phyloP scores from a whole-genome alignment of 37 sponge, comb jelly and placozoan species.

The Agelas oroides region DNA sequence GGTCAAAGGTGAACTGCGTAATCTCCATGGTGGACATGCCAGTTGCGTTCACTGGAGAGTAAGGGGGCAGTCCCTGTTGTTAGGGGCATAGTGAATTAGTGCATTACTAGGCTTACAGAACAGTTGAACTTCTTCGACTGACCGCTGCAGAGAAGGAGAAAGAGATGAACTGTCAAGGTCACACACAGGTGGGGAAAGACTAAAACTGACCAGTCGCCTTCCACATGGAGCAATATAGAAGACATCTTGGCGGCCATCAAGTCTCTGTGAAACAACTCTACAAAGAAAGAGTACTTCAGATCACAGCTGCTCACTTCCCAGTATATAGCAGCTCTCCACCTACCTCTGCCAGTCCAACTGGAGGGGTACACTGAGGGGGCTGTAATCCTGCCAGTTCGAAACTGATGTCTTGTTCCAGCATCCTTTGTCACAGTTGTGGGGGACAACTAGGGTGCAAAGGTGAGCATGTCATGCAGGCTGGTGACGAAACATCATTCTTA shows the following conservation, averaged over 20 bases:
- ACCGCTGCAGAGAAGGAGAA: conserved; percentile 32
- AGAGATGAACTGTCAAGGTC: background rate
- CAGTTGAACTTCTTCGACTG: conserved; percentile 47
- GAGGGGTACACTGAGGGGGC: conserved; percentile 34
- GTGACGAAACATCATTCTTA: no score
- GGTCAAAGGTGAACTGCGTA: conserved; percentile 51
- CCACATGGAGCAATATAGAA: conserved; percentile 74
- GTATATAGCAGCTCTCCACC: background rate
- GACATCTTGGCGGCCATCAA: background rate
- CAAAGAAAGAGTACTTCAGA: no score
- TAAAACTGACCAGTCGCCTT: conserved; percentile 52
- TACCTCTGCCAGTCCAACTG: conserved; percentile 53
- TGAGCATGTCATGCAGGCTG: no score
- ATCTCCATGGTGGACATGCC: conserved; percentile 6
- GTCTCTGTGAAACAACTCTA: no score
- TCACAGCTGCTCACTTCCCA: no score
- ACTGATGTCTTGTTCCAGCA: background rate
- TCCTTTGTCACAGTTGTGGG: conserved; percentile 18
- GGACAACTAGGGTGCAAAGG: conserved; percentile 9
- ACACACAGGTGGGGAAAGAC: background rate
- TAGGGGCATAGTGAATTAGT: no score
- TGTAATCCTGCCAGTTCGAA: background rate
- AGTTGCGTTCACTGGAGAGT: background rate
- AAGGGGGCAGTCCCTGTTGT: no score
- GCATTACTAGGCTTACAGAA: conserved; percentile 51